Base-by-base conservation (phyloP, 2,888 invertebrate genomes). In the Plusia festucae region DNA sequence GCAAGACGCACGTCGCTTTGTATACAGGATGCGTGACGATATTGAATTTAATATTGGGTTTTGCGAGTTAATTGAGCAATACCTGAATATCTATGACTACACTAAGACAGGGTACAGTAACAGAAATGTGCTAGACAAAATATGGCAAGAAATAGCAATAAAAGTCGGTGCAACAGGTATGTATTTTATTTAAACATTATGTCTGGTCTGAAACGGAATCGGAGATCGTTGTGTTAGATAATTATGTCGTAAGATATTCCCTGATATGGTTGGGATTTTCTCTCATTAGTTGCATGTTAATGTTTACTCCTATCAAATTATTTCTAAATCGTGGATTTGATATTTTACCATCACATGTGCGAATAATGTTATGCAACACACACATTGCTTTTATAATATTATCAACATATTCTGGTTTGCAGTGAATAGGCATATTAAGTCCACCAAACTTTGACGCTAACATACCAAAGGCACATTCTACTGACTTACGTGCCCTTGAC, bases 241-340 rank as follows among this genome's bases (percentile, higher is more conserved):
- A n/a, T n/a, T 74, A 77, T 60, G 51, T 72, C 3, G 68, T 77
- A 60, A 72, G 72, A 66, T 77, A 75, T 70, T 75, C 70, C 60
- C 72, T 72, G 70, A 77, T 67, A 53, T 61, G 32, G 22, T 75
- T 7, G 40, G 68, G 65, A 70, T 51, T 68, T 70, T 74, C 71
- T 61, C 49, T 18, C 32, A 32, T 63, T 70, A 49, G 27, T 68
- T 6, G 64, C 59, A 61, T 40, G 62, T 68, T 58, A 60, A 73
- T 68, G 60, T 57, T 70, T 70, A 62, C 46, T 75, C 75, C 68
- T 61, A 63, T 61, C 56, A 58, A 60, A 55, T 53, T 60, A 70
- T 71, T 76, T 66, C 51, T 65, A 64, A 72, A 64, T 22, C 67
- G 63, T 65, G 75, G 77, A 24, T 58, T 32, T 62, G 68, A 60